Evolutionary conservation across 1,140 invertebrate species (phyloP).

Genomic region (Papilio machaon): DNA sequence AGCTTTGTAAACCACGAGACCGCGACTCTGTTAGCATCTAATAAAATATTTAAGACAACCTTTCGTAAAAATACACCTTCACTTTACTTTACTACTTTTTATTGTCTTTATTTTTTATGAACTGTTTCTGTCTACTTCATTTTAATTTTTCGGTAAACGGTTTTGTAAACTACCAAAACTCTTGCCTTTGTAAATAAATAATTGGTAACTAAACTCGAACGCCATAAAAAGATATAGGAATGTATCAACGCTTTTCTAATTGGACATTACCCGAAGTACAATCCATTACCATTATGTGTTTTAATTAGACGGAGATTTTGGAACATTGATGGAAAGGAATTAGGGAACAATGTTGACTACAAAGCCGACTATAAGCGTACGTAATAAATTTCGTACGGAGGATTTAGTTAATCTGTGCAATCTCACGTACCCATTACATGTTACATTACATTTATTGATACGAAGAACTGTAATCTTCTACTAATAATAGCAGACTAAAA

Average conservation of each 20-base stretch:
- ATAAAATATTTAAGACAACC: constrained; percentile 8
- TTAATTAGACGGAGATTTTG: constrained; percentile 17
- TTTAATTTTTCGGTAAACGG: background rate
- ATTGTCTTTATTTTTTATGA: background rate
- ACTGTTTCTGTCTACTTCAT: background rate
- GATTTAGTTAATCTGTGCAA: constrained; percentile 5
- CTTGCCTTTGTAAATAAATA: too few relatives aligned
- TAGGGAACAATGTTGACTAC: constrained; percentile 7
- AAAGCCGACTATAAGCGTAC: background rate
- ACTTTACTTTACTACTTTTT: background rate
- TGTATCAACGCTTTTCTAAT: background rate
- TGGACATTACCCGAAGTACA: background rate
- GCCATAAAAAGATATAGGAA: background rate
- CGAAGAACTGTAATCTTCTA: background rate
- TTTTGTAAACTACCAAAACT: too few relatives aligned
- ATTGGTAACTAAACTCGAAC: background rate
- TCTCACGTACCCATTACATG: background rate
- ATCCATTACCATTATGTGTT: constrained; percentile 13
- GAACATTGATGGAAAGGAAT: constrained; percentile 11
- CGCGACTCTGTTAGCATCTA: background rate
- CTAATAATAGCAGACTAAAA: background rate
- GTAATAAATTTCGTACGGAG: constrained; percentile 6
- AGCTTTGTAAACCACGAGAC: background rate
- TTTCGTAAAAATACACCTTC: background rate
- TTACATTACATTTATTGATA: constrained; percentile 12